Percentiles rank a stretch among this genome's conserved stretches.
Evolutionary conservation across 37 sponge, comb jelly and placozoan genomes (phyloP).

Genomic region (Mnemiopsis leidyi): DNA sequence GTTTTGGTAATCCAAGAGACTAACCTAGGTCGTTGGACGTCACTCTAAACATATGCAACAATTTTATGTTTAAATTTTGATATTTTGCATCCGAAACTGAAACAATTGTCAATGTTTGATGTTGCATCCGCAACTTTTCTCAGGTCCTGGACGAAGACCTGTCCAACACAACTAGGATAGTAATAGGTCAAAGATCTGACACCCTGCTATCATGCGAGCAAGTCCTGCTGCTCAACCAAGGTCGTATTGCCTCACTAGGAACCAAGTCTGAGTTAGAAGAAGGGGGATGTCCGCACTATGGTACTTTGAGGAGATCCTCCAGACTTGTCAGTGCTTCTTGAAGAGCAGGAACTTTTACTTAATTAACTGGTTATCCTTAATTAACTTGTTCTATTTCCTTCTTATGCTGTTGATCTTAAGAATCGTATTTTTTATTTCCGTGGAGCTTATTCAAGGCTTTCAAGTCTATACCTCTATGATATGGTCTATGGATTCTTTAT

Average conservation of each 20-base stretch:
- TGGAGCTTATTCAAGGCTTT: neutral
- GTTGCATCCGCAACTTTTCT: neutral
- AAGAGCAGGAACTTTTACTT: neutral
- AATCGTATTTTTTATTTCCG: too few relatives aligned
- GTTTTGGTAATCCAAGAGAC: neutral
- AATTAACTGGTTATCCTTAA: neutral
- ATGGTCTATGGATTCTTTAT: too few relatives aligned
- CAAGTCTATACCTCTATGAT: too few relatives aligned
- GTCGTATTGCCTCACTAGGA: conserved; percentile 25
- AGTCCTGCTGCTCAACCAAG: conserved; percentile 36
- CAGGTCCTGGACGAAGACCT: conserved; percentile 52
- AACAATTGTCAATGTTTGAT: too few relatives aligned
- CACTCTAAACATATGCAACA: neutral
- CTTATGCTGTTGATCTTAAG: too few relatives aligned
- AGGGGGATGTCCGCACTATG: neutral
- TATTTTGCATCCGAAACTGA: too few relatives aligned
- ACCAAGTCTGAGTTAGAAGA: conserved; percentile 7
- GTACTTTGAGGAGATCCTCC: neutral
- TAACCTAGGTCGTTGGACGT: neutral
- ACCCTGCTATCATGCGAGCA: conserved; percentile 25
- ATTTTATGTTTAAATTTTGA: neutral
- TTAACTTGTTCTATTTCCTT: too few relatives aligned
- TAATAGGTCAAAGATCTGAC: conserved; percentile 48
- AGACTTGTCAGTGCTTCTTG: conserved; percentile 39
- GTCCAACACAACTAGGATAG: neutral